Evolutionary conservation across 2,113 vertebrate genomes (phyloP), one percentile per base, ranked within the genome.

Genomic region (Oophaga pumilio): DNA sequence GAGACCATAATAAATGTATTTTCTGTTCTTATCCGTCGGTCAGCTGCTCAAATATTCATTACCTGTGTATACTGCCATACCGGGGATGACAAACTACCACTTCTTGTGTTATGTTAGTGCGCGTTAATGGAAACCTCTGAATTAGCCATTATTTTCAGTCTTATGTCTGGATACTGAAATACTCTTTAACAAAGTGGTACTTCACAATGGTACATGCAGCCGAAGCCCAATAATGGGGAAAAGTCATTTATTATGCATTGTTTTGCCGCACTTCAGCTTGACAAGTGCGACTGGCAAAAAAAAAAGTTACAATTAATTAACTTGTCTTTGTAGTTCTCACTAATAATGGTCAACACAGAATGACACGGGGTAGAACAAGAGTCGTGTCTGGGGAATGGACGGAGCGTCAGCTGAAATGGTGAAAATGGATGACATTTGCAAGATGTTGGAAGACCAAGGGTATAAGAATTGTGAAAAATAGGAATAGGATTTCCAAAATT

Each of bases 41-140:
- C 62, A 83, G 62, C 81, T 83, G 81, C 28, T 83, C 50, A 83
- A 83, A 69, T 49, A 68, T 13, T 13, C 50, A 83, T 50, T n/a
- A 14, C 62, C 53, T 52, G 24, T 83, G 62, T 68, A 43, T 52
- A 24, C 20, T 24, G 62, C 14, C 20, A 53, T 82, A 82, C 7
- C 22, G 5, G 64, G 14, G 53, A 83, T 83, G 49, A 69, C 81
- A 83, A 53, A 83, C 4, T 62, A 24, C 81, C 81, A 52, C 81
- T 83, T 69, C 43, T 69, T 53, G 50, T 53, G 62, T 69, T 53
- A 52, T 68, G 62, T 50, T 83, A 68, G 62, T 52, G 22, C 15
- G 28, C 64, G 15, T 26, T 83, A 83, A 83, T 83, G 49, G 64
- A 53, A 53, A 64, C 50, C 60, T 10, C 43, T 53, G 22, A 52